Evolutionary conservation across 2,113 vertebrate genomes (phyloP).

Genomic region (Microcebus ravelobensis): DNA sequence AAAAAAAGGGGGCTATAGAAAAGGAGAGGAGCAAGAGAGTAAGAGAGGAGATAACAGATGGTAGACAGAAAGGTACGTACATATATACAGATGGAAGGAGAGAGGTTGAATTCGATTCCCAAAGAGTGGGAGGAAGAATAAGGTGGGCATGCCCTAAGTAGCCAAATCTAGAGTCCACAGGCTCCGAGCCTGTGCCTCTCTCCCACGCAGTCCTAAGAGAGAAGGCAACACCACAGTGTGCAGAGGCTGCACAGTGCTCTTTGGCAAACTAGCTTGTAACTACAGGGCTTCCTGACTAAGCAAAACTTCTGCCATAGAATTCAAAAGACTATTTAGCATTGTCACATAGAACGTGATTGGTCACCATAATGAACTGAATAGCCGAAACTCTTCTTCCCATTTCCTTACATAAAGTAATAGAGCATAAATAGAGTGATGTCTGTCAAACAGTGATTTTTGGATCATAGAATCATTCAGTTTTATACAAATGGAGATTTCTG

Average conservation of each 20-base stretch:
- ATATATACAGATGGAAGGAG: no score
- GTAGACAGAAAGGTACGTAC: background rate
- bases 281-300: background rate
- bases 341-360: background rate
- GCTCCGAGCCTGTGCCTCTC: background rate
- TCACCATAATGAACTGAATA: background rate
- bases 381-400: background rate
- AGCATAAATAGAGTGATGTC: background rate
- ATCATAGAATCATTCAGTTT: background rate
- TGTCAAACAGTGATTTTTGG: background rate
- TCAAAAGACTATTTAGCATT: background rate
- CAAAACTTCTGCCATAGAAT: background rate
- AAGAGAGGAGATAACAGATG: background rate
- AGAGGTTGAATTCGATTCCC: background rate
- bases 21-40: background rate
- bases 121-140: background rate
- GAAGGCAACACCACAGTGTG: background rate
- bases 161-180: background rate
- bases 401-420: background rate
- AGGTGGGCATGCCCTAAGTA: background rate
- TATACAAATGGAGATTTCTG: background rate
- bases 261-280: background rate
- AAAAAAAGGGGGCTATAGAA: background rate
- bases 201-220: background rate
- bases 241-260: accelerated